These are phyloP conservation scores for Dolichomitus sp. DNA, from an alignment of 2,888 invertebrate species.

Conservation along the genomic window DNA sequence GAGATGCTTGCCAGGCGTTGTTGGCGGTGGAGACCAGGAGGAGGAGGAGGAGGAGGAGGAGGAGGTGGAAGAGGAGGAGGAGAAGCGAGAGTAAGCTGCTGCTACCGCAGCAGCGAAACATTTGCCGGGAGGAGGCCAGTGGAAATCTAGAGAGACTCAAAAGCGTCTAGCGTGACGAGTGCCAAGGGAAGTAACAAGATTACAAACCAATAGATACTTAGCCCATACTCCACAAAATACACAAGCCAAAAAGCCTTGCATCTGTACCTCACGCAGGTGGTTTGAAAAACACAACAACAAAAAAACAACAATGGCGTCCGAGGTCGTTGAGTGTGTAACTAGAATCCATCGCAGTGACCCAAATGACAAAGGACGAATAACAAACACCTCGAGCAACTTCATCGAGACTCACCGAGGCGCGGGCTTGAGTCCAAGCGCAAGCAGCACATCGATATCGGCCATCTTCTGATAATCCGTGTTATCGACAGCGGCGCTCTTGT, in stretches of 20 bases:
- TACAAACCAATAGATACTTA: too few relatives aligned
- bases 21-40: slow-evolving; percentile 21
- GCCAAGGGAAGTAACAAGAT: not conserved
- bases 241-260: not conserved
- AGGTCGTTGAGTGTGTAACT: not conserved
- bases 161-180: slow-evolving; percentile 5
- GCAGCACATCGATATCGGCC: slow-evolving; percentile 86
- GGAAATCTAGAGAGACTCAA: slow-evolving; percentile 56
- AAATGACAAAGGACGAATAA: not conserved
- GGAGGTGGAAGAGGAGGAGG: slow-evolving; percentile 24
- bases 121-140: slow-evolving; percentile 56
- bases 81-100: slow-evolving; percentile 47
- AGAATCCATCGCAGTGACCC: not conserved
- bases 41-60: slow-evolving; percentile 28
- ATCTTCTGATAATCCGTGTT: slow-evolving; percentile 76
- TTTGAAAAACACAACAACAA: not conserved
- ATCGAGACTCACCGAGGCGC: slow-evolving; percentile 81
- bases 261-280: not conserved
- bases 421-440: slow-evolving; percentile 88
- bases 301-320: not conserved
- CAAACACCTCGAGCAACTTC: not conserved
- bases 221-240: not conserved
- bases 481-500: slow-evolving; percentile 62
- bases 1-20: slow-evolving; percentile 53
- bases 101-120: slow-evolving; percentile 10